A percentile compares a stretch with the other conserved stretches of the same genome.
Evolutionary conservation across 2,113 vertebrate genomes (phyloP).

Genomic region (Telmatochromis sp.): DNA sequence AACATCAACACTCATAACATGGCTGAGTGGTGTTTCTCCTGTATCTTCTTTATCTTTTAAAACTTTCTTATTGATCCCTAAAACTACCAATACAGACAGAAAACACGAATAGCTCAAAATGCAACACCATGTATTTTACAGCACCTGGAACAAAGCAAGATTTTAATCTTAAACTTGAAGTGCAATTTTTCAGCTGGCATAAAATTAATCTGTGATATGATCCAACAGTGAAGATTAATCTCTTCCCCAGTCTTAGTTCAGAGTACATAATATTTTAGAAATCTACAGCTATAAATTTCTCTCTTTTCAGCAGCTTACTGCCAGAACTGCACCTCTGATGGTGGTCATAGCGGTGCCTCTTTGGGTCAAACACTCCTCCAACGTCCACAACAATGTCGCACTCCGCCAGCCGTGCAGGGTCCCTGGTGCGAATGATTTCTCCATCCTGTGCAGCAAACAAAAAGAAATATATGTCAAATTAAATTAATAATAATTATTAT

Average conservation of each 20-base stretch:
- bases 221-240: background rate
- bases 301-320: background rate
- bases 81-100: background rate
- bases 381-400: slow-evolving; percentile 93
- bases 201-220: background rate
- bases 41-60: background rate
- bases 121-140: background rate
- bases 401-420: slow-evolving; percentile 69
- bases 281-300: background rate
- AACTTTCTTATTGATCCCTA: background rate
- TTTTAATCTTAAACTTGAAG: background rate
- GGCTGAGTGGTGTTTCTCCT: background rate
- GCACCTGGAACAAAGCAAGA: fast-evolving
- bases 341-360: slow-evolving; percentile 86
- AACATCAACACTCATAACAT: background rate
- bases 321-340: slow-evolving; percentile 83
- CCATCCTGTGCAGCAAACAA: slow-evolving; percentile 72
- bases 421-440: slow-evolving; percentile 83
- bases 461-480: background rate
- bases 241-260: background rate
- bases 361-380: slow-evolving; percentile 85
- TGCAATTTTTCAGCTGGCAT: background rate
- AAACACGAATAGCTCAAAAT: fast-evolving
- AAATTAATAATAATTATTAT: fast-evolving
- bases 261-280: background rate